Evolutionary conservation across 2,113 vertebrate genomes (phyloP), one percentile per base, ranked within the genome.

Genomic region (Microcebus lehilahytsara): DNA sequence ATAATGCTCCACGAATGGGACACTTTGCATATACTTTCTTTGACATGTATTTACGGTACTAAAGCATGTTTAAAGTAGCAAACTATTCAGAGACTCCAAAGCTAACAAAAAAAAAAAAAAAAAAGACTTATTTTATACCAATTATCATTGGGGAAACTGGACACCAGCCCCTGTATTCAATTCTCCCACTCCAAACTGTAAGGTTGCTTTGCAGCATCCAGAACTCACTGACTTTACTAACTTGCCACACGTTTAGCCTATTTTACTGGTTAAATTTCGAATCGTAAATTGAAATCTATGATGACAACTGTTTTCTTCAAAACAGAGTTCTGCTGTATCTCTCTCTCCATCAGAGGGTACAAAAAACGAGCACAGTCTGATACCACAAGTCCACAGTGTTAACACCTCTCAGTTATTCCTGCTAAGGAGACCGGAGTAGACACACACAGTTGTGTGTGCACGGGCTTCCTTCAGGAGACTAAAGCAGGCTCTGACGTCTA

Each of bases 341-440:
- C 34, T 56, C 85, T 86, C 96, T 95, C 91, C 49, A 71, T 53
- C 42, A 72, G 22, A 93, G 93, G 67, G 93, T 71, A 40, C 56
- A 85, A 93, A 72, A 83, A 83, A 53, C 8, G 89, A 75, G 30
- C 12, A 8, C 19, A 32, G 30, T 71, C 56, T 84, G 60, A 60
- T 30, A 58, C 85, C 72, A 66, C 67, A 25, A 3, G 46, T 53
- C n/a, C 86, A 0, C 87, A 66, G 9, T 40, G 87, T 51, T 49
- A 20, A 60, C 27, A 19, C 17, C n/a, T 49, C 62, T 94, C 87
- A 49, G 56, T 46, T 79, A 74, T 17, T 40, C 40, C 92, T 84
- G 40, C 62, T 27, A 66, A 84, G 79, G 20, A 69, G 25, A 25
- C 64, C 32, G 8, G 46, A 46, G 46, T 9, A 46, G 46, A 46